Conservation (phyloP, 1,140 invertebrate genomes). For the Sipha flava region DNA sequence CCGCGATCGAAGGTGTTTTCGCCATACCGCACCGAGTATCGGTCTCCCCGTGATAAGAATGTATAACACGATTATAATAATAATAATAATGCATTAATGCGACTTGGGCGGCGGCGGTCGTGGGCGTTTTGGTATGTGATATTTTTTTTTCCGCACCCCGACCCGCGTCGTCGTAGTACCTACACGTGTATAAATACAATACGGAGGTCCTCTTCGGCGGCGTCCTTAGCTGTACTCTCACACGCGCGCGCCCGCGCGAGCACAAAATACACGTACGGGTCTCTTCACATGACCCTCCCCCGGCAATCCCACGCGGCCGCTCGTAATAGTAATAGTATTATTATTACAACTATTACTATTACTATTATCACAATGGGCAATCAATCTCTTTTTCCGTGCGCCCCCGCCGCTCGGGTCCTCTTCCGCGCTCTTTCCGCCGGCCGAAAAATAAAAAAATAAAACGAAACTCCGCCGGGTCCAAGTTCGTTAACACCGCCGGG, state of each 20-base stretch:
- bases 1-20: too few relatives aligned
- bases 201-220: neutral
- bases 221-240: neutral
- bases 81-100: too few relatives aligned
- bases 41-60: too few relatives aligned
- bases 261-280: neutral
- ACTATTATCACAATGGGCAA: constrained; percentile 30
- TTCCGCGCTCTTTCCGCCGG: neutral
- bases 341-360: neutral
- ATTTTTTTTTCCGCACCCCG: neutral
- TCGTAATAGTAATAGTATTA: neutral
- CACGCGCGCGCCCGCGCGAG: neutral
- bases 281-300: constrained; percentile 22
- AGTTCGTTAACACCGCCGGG: constrained; percentile 23
- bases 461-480: neutral
- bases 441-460: neutral
- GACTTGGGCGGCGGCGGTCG: too few relatives aligned
- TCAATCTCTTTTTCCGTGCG: constrained; percentile 24
- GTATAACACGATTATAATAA: too few relatives aligned
- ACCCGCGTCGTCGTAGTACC: neutral
- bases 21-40: too few relatives aligned
- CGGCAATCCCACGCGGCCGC: constrained; percentile 20
- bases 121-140: constrained; percentile 11
- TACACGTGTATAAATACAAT: too few relatives aligned
- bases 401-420: neutral